These are phyloP conservation scores for Patiria miniata DNA, from an alignment of 35 echinoderm and acorn worm species.

Conservation along the genomic window DNA sequence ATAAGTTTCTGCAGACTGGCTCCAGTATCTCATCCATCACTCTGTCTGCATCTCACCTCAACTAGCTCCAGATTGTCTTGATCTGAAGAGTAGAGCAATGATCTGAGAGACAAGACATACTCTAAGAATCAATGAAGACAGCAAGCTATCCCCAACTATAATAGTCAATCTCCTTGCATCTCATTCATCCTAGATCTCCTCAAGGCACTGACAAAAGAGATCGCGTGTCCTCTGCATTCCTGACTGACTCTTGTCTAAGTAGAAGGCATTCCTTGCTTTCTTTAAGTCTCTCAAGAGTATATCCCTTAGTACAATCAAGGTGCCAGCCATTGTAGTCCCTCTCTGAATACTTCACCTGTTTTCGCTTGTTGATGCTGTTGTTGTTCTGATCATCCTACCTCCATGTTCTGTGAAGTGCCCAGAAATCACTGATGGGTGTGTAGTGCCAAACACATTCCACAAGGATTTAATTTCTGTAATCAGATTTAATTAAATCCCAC, in stretches of 20 bases:
- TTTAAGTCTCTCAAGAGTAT: neutral
- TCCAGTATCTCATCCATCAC: too few species aligned
- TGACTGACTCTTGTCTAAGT: neutral
- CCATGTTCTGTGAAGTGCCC: too few species aligned
- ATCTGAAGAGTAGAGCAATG: too few species aligned
- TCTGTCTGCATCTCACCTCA: too few species aligned
- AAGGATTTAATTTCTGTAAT: slow-evolving; percentile 19
- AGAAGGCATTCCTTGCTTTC: neutral
- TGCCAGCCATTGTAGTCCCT: neutral
- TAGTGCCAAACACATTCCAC: neutral
- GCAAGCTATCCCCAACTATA: too few species aligned
- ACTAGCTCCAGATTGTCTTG: too few species aligned
- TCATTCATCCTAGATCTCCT: too few species aligned
- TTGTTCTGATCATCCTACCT: too few species aligned
- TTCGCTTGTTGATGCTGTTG: neutral
- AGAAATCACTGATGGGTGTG: neutral
- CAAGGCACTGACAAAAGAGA: neutral
- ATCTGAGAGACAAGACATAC: too few species aligned
- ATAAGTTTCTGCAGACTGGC: too few species aligned
- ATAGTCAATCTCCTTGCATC: too few species aligned
- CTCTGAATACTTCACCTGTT: slow-evolving; percentile 6
- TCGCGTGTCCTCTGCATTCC: neutral
- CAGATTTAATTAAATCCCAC: neutral
- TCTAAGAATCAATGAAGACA: too few species aligned
- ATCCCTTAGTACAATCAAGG: neutral